Conservation (phyloP, 2,888 invertebrate genomes). For the Macrophya alboannulata region DNA sequence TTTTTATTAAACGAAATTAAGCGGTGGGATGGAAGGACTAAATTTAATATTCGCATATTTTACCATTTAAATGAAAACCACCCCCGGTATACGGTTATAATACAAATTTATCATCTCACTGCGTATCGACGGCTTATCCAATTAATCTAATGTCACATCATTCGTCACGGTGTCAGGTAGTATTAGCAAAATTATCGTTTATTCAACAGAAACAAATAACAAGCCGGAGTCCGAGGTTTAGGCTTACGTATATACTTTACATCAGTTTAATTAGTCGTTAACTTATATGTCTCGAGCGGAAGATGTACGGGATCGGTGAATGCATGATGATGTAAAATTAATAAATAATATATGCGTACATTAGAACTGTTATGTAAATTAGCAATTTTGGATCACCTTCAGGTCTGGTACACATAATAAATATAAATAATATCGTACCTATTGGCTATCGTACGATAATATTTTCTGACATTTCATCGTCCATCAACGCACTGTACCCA, state of each 20-base stretch:
- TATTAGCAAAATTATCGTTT: neutral
- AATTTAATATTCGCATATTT: slow-evolving; percentile 37
- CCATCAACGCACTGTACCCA: neutral
- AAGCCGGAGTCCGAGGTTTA: neutral
- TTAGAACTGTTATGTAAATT: slow-evolving; percentile 2
- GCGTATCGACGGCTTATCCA: slow-evolving; percentile 25
- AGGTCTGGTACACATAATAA: neutral
- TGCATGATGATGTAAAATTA: neutral
- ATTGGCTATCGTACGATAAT: neutral
- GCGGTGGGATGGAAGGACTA: neutral
- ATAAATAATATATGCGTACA: neutral
- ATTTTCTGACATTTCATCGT: neutral
- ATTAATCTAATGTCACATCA: slow-evolving; percentile 36
- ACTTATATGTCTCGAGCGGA: neutral
- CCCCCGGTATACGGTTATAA: neutral
- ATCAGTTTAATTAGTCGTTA: slow-evolving; percentile 25
- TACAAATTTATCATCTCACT: neutral
- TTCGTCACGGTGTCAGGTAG: neutral
- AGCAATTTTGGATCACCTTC: neutral
- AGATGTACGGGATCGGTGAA: slow-evolving; percentile 9
- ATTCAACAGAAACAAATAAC: slow-evolving; percentile 3
- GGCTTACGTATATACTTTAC: neutral
- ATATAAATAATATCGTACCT: neutral
- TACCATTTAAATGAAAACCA: slow-evolving; percentile 11
- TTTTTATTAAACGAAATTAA: neutral